Evolutionary conservation across 2,888 invertebrate genomes (phyloP).

Genomic region (Hyposoter didymator): DNA sequence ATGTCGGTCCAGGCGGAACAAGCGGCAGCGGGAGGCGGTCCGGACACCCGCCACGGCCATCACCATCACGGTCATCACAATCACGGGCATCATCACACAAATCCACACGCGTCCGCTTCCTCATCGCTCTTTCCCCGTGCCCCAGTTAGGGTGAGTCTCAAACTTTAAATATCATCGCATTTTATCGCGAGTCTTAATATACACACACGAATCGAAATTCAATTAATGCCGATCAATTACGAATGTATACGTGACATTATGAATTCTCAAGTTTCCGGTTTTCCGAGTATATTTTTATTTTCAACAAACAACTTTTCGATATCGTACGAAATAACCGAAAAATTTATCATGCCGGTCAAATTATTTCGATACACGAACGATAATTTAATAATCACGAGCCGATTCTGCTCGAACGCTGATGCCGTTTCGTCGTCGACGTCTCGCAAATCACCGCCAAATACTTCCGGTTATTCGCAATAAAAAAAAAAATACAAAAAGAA

Average conservation of each 20-base stretch:
- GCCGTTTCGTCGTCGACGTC: background rate
- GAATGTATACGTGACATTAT: background rate
- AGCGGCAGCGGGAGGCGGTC: constrained; percentile 87
- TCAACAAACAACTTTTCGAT: background rate
- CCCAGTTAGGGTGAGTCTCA: constrained; percentile 80
- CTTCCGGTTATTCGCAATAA: constrained; percentile 51
- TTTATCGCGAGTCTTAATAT: background rate
- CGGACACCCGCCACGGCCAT: constrained; percentile 86
- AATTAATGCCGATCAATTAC: background rate
- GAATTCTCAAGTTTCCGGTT: background rate
- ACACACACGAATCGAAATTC: background rate
- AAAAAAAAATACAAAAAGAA: constrained; percentile 3
- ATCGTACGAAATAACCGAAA: constrained; percentile 14
- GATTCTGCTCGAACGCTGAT: background rate
- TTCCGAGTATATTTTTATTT: background rate
- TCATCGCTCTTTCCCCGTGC: constrained; percentile 78
- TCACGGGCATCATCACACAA: constrained; percentile 78
- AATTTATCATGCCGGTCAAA: background rate
- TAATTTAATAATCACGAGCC: constrained; percentile 17
- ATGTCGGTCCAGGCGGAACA: constrained; percentile 89
- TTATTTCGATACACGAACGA: constrained; percentile 1
- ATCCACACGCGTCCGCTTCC: constrained; percentile 75
- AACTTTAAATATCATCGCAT: constrained; percentile 17
- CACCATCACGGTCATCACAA: constrained; percentile 79
- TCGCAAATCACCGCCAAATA: constrained; percentile 27